phyloP scores from a whole-genome alignment of 2,113 vertebrate species.

The Eidolon helvum region DNA sequence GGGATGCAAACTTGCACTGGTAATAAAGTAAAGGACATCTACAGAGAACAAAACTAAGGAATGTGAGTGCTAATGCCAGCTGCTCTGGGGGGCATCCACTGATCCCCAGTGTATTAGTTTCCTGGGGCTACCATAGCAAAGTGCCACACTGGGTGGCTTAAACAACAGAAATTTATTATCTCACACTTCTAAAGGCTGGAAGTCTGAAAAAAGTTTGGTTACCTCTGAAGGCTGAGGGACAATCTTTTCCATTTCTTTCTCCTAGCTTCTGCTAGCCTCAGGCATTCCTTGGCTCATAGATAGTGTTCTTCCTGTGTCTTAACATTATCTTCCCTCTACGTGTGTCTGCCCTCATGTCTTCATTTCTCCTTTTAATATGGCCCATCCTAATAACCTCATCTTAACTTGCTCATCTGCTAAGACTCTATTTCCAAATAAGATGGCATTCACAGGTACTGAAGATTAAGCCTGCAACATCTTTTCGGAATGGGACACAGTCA shows the following conservation, averaged over 20 bases:
- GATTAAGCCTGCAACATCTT: background rate
- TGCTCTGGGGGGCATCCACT: background rate
- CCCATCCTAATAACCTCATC: background rate
- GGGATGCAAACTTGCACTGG: background rate
- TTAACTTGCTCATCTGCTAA: background rate
- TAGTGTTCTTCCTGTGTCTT: background rate
- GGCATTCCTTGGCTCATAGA: background rate
- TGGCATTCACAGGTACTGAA: background rate
- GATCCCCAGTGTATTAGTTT: background rate
- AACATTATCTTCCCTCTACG: background rate
- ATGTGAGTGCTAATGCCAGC: background rate
- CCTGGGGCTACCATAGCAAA: background rate
- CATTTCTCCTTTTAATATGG: background rate
- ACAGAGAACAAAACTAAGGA: background rate
- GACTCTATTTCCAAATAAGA: background rate
- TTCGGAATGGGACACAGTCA: background rate
- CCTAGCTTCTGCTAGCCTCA: background rate
- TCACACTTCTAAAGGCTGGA: background rate
- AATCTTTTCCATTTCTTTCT: background rate
- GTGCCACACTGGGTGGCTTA: background rate
- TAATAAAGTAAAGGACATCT: conserved; percentile 40
- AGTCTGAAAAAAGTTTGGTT: background rate
- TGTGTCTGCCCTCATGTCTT: background rate
- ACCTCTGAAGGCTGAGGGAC: background rate
- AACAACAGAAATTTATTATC: no score